Evolutionary conservation across 2,888 invertebrate species (phyloP).

Genomic region (Azorinus chamasolen): DNA sequence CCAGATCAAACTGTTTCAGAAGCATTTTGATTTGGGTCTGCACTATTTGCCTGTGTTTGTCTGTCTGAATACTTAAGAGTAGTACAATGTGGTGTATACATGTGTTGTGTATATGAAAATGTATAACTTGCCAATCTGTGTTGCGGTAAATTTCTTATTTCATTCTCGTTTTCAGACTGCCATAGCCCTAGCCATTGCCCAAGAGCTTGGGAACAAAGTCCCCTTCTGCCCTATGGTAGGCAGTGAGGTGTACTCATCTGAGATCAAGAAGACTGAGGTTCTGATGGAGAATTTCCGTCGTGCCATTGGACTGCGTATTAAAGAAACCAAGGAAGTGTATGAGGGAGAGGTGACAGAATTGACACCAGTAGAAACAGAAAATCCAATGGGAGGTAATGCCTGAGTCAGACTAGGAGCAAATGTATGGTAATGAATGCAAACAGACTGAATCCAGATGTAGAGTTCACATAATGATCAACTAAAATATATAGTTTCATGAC

Average conservation of each 20-base stretch:
- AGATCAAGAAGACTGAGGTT: slow-evolving; percentile 99
- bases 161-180: slow-evolving; percentile 90
- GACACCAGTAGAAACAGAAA: slow-evolving; percentile 99
- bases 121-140: no score
- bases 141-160: no score
- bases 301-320: slow-evolving; percentile 93
- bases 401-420: not conserved
- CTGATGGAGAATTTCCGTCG: slow-evolving; percentile 99
- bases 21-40: no score
- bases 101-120: no score
- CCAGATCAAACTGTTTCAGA: no score
- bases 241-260: slow-evolving; percentile 96
- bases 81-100: no score
- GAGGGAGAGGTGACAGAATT: slow-evolving; percentile 99
- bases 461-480: no score
- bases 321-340: slow-evolving; percentile 99
- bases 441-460: no score
- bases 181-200: slow-evolving; percentile 98
- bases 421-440: no score
- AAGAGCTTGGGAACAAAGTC: slow-evolving; percentile 97
- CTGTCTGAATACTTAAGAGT: no score
- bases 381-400: slow-evolving; percentile 94
- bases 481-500: no score
- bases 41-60: no score
- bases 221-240: slow-evolving; percentile 90